Evolutionary conservation across 2,888 invertebrate species (phyloP).

Genomic region (Cetonia aurata): DNA sequence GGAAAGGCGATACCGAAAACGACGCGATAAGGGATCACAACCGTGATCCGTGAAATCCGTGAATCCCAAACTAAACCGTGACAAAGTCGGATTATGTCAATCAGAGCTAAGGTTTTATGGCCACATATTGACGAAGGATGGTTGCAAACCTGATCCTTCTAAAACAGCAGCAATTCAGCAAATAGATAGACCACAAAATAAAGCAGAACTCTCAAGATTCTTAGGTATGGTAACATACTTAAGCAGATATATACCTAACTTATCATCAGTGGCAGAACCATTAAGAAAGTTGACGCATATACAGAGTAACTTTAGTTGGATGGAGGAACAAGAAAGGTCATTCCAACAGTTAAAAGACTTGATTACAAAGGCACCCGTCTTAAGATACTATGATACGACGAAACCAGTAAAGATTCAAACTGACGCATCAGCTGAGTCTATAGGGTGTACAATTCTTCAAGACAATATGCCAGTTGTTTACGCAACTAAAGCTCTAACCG

Average conservation of each 20-base stretch:
- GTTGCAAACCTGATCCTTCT: constrained; percentile 53
- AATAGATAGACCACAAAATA: constrained; percentile 53
- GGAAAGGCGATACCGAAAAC: constrained; percentile 43
- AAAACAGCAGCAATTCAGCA: constrained; percentile 53
- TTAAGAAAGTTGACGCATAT: constrained; percentile 29
- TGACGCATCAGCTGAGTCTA: constrained; percentile 42
- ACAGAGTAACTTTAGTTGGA: constrained; percentile 34
- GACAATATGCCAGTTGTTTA: constrained; percentile 50
- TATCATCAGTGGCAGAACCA: constrained; percentile 34
- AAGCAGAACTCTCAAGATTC: constrained; percentile 53
- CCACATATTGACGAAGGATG: constrained; percentile 50
- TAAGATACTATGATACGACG: constrained; percentile 35
- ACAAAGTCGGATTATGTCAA: constrained; percentile 48
- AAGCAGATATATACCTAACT: constrained; percentile 30
- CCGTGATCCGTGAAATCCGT: constrained; percentile 42
- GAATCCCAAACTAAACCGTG: constrained; percentile 50
- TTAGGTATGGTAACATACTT: constrained; percentile 51
- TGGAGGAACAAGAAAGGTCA: constrained; percentile 14
- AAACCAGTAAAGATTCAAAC: constrained; percentile 34
- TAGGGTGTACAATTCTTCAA: constrained; percentile 51
- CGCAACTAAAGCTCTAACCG: constrained; percentile 48
- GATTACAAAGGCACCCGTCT: constrained; percentile 13
- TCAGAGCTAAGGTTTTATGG: constrained; percentile 50
- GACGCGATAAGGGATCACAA: constrained; percentile 51
- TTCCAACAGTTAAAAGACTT: constrained; percentile 2